Conservation (phyloP, 30 jellyfish, hydroid and myxozoan genomes). For the Hydra vulgaris region DNA sequence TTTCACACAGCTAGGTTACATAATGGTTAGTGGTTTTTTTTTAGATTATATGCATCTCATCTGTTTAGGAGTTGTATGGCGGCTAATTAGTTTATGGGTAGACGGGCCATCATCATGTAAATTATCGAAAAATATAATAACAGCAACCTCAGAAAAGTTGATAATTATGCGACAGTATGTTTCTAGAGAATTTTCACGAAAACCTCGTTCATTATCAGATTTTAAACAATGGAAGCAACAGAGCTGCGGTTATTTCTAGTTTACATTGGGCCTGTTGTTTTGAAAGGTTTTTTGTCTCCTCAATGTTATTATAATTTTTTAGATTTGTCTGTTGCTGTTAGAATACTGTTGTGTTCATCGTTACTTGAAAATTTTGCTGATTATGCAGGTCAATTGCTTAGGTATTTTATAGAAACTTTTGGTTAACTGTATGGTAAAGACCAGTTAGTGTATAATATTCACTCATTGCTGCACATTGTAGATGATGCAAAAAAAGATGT, state of each 20-base stretch:
- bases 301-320: not conserved
- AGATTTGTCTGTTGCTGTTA: not conserved
- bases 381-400: not conserved
- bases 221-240: conserved; percentile 40
- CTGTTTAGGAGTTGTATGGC: conserved; percentile 25
- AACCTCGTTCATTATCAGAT: conserved; percentile 28
- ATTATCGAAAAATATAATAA: conserved; percentile 7
- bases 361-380: not conserved
- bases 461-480: not conserved
- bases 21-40: not conserved
- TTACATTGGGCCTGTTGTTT: conserved; percentile 34
- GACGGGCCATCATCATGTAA: conserved; percentile 22
- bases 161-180: conserved; percentile 1
- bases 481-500: not conserved
- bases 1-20: not conserved
- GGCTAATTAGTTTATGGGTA: conserved; percentile 5
- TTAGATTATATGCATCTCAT: conserved; percentile 9
- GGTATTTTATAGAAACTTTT: not conserved
- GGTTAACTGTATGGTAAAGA: not conserved
- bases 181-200: conserved; percentile 28
- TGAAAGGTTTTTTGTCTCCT: conserved; percentile 11
- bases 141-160: conserved; percentile 14
- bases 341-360: not conserved
- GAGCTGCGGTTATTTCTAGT: conserved; percentile 35
- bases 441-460: no score